Evolutionary conservation across 1,140 invertebrate species (phyloP), one percentile per base, ranked within the genome.

Genomic region (Trichonephila clavata): DNA sequence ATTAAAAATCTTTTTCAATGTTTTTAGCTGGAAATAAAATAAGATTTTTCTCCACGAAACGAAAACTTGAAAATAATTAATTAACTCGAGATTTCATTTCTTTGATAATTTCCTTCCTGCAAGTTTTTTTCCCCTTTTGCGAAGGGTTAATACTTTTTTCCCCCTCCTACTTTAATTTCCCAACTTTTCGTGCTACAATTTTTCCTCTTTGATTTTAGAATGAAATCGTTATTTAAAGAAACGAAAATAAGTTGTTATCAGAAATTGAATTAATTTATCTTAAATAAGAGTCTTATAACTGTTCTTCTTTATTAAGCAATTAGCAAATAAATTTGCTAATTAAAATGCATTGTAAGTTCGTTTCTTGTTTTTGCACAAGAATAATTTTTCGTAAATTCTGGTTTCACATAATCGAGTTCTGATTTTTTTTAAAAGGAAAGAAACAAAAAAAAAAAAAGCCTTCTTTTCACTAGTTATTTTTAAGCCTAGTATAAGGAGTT

Each of bases 91-190:
- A 88, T 68, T 71, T 68, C 16, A 88, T 68, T 88, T n/a, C 20
- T 88, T 24, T 71, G 86, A 88, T 88, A 71, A 68, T 63, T 88
- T 86, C 84, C 86, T 88, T 68, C 60, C 59, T 39, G 18, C 27
- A 68, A 20, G 18, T 68, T 88, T 68, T 88, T 50, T 50, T 50
- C 1, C n/a, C 50, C 50, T 50, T 50, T 88, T 13, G 20, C 13
- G 32, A 77, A 18, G 71, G 32, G 20, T 57, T 50, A 43, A 65
- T 68, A n/a, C 21, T 10, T 24, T 32, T 50, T 88, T 50, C 43
- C 10, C n/a, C 10, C n/a, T 65, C 8, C 2, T 14, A 10, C 4
- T 32, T 86, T 20, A 63, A n/a, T 63, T 61, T 86, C 60, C 57
- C 60, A 39, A 10, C 63, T 61, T 10, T 83, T 83, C 3, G 50